These are phyloP conservation scores for Nemopilema nomurai DNA, from an alignment of 30 jellyfish, hydroid and myxozoan genomes.

Conservation along the genomic window DNA sequence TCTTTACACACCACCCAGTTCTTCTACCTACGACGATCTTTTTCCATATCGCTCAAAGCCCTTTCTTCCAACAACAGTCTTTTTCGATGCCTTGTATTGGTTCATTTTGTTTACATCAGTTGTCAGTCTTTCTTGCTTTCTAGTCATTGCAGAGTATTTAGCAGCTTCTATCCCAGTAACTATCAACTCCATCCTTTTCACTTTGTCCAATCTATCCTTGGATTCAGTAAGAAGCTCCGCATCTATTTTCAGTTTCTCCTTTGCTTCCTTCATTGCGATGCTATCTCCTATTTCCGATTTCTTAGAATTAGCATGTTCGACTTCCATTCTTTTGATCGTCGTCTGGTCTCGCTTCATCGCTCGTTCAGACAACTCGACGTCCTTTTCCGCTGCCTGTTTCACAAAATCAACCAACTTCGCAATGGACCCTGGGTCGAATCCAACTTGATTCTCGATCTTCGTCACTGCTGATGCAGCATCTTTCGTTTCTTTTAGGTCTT, in stretches of 20 bases:
- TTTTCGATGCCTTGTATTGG: slow-evolving; percentile 29
- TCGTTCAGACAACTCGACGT: slow-evolving; percentile 77
- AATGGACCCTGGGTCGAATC: slow-evolving; percentile 96
- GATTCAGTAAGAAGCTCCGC: slow-evolving; percentile 80
- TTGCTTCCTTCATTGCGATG: slow-evolving; percentile 72
- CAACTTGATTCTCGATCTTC: slow-evolving; percentile 88
- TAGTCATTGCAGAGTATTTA: slow-evolving; percentile 69
- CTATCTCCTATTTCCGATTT: slow-evolving; percentile 40
- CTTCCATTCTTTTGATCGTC: slow-evolving; percentile 68
- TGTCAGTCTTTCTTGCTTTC: slow-evolving; percentile 40
- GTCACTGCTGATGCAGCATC: slow-evolving; percentile 92
- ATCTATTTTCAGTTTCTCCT: slow-evolving; percentile 80
- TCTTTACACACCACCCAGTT: neutral
- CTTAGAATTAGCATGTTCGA: slow-evolving; percentile 44
- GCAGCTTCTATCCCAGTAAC: slow-evolving; percentile 96
- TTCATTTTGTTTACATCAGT: slow-evolving; percentile 37
- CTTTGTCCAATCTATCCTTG: slow-evolving; percentile 81
- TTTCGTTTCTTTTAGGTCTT: slow-evolving; percentile 56
- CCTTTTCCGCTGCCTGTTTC: slow-evolving; percentile 91
- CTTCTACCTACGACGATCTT: slow-evolving; percentile 12
- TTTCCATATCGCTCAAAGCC: slow-evolving; percentile 47
- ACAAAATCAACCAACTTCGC: slow-evolving; percentile 92
- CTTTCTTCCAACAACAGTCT: slow-evolving; percentile 49
- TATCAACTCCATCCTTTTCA: slow-evolving; percentile 83
- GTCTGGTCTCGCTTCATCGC: slow-evolving; percentile 81